Evolutionary conservation across 2,113 vertebrate genomes (phyloP).

Genomic region (Indri indri): DNA sequence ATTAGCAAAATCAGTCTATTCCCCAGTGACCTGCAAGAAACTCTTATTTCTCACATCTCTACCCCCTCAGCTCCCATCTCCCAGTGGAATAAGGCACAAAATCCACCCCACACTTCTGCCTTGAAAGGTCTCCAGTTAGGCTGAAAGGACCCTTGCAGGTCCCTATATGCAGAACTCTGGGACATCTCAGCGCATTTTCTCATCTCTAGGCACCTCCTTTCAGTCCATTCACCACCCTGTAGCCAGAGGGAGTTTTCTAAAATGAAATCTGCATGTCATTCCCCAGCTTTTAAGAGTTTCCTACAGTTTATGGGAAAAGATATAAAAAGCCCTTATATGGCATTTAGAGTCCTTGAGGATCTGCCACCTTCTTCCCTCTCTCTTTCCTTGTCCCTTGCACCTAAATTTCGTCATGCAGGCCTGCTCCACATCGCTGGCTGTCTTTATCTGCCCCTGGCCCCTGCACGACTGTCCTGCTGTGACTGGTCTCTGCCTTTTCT

Average conservation of each 20-base stretch:
- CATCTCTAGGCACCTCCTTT: neutral
- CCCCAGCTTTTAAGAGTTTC: neutral
- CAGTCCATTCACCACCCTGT: neutral
- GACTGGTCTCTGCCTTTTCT: neutral
- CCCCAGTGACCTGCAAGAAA: neutral
- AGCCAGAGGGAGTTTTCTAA: neutral
- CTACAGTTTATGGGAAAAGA: neutral
- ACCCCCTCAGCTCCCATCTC: neutral
- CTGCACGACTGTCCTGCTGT: rapidly evolving
- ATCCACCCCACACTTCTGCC: neutral
- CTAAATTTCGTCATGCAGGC: neutral
- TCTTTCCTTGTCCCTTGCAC: neutral
- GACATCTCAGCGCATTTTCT: neutral
- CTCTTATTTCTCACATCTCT: neutral
- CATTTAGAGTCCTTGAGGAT: neutral
- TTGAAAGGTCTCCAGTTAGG: neutral
- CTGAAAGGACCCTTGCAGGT: neutral
- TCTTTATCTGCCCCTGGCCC: neutral
- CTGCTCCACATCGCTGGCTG: neutral
- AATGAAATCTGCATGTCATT: neutral
- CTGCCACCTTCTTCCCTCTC: neutral
- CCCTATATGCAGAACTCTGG: neutral
- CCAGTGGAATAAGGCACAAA: neutral
- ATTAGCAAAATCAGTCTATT: neutral
- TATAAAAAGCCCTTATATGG: neutral